Evolutionary conservation across 2,888 invertebrate genomes (phyloP).

Genomic region (Caenorhabditis afra): DNA sequence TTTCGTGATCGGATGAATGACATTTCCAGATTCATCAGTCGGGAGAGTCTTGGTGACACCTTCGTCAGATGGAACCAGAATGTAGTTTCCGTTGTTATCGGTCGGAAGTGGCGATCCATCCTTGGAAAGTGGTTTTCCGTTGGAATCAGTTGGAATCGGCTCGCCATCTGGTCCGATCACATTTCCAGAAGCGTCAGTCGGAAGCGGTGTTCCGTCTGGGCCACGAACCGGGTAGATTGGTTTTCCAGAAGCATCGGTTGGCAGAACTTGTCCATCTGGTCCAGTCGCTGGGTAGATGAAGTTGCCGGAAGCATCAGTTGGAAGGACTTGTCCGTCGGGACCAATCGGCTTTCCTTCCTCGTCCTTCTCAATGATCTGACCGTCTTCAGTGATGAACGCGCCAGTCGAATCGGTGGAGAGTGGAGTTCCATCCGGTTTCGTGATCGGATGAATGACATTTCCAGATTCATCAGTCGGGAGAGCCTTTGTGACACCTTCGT

Average conservation of each 20-base stretch:
- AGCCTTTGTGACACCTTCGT: too few relatives aligned
- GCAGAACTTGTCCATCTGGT: too few relatives aligned
- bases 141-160: constrained; percentile 57
- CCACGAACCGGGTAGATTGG: too few relatives aligned
- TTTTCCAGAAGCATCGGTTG: too few relatives aligned
- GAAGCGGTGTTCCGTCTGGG: constrained; percentile 42
- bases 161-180: constrained; percentile 57
- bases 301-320: too few relatives aligned
- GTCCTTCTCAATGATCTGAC: too few relatives aligned
- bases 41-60: constrained; percentile 33
- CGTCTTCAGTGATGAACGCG: too few relatives aligned
- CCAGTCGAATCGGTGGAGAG: too few relatives aligned
- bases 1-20: constrained; percentile 59
- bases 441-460: constrained; percentile 3
- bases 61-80: constrained; percentile 28
- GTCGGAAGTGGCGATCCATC: constrained; percentile 64
- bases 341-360: too few relatives aligned
- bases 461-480: too few relatives aligned
- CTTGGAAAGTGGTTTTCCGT: constrained; percentile 57
- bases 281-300: too few relatives aligned
- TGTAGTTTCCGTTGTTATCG: constrained; percentile 51
- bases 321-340: too few relatives aligned
- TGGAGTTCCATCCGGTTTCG: constrained; percentile 63
- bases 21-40: constrained; percentile 55
- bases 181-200: constrained; percentile 62